Base-by-base conservation (phyloP, 2,113 vertebrate species). In the Xenotilapia longispinis region DNA sequence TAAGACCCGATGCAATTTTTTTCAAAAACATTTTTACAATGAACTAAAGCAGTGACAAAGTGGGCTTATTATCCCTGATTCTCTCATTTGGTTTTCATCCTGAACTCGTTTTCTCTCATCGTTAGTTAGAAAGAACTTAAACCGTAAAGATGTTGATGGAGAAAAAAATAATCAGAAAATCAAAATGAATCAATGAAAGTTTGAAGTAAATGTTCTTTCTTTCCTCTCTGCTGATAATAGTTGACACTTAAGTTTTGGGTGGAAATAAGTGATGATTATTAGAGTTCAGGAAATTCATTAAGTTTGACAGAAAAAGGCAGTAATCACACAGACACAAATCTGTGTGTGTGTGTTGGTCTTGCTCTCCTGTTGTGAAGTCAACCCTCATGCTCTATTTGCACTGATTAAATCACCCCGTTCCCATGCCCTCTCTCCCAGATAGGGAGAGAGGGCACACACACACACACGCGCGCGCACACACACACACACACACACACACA, bases 351-450 rank as follows among this genome's bases (percentile, higher is more conserved):
- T 45, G n/a, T 23, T 65, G 45, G 19, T 21, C 47, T 68, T 9
- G 4, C 84, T 54, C 40, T 47, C 68, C 21, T 73, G 60, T 57
- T 81, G 84, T 63, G 60, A 87, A 86, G 31, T 58, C 84, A 28
- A 36, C 84, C 54, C 84, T 84, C 53, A 60, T 88, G 86, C 83
- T 86, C 57, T 85, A 84, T 79, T 87, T 90, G 26, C 63, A 87
- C 42, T 81, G 84, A 84, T 84, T 17, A 47, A 47, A 75, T 75
- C 3, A 7, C 53, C 26, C 81, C 2, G 7, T 89, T 87, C 84
- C 88, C 88, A 89, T 87, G 84, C 63, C 75, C 88, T 83, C 75
- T 82, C 49, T 75, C 26, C 23, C 38, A 26, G 21, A 75, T 47
- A 73, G 68, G 68, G 68, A 73, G 21, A 21, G 21, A 21, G 21